Percentiles rank a stretch among this genome's conserved stretches.
Conservation (phyloP, 2,113 vertebrate genomes). For the Copsychus sechellarum region DNA sequence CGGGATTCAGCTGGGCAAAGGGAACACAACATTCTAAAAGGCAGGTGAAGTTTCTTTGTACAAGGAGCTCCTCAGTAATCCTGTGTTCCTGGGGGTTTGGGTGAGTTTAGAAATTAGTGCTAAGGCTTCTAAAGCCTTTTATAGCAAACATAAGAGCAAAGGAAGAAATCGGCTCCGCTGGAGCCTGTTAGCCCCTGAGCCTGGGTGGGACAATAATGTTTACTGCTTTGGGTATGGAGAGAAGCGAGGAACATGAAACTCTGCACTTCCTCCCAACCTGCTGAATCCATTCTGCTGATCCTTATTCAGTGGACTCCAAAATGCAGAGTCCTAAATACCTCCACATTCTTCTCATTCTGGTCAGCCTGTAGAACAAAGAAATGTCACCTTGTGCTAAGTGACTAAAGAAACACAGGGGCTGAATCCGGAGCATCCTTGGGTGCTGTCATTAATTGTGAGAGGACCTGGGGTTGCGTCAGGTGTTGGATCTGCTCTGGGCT, state of each 20-base stretch:
- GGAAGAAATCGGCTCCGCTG: not conserved
- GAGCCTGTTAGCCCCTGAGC: not conserved
- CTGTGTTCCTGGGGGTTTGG: not conserved
- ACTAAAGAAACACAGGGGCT: accelerated
- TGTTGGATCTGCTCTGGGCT: not conserved
- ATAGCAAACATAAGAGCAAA: not conserved
- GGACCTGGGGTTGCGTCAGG: too few relatives aligned
- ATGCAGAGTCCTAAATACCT: not conserved
- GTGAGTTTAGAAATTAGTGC: not conserved
- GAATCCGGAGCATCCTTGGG: not conserved
- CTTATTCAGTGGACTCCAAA: not conserved
- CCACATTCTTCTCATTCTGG: not conserved
- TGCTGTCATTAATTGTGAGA: not conserved
- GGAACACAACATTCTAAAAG: not conserved
- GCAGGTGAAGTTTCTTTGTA: not conserved
- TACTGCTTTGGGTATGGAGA: not conserved
- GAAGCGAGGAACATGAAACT: not conserved
- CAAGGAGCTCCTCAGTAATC: not conserved
- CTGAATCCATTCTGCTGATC: not conserved
- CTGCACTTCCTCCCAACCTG: not conserved
- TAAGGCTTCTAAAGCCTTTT: not conserved
- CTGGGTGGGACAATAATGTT: not conserved
- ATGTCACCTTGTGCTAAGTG: not conserved
- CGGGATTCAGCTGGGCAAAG: not conserved
- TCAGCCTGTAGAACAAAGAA: not conserved